Percentiles rank a stretch among this genome's conserved stretches.
phyloP scores from a whole-genome alignment of 1,140 invertebrate species.

The Drosophila repleta region DNA sequence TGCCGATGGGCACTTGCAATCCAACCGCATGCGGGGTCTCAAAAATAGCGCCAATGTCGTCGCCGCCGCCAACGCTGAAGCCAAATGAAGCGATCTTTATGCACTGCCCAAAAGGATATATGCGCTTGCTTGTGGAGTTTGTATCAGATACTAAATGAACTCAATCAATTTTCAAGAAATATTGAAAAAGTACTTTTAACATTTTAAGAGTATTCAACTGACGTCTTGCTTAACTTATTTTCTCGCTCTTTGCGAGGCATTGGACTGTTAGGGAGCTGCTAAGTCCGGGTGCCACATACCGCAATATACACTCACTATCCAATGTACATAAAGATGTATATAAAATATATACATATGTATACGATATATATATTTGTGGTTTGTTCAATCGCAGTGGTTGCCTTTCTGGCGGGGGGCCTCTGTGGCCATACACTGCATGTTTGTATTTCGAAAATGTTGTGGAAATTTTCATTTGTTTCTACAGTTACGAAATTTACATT shows the following conservation, averaged over 20 bases:
- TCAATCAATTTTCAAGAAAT: no score
- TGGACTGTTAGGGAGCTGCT: conserved; percentile 33
- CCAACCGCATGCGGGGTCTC: conserved; percentile 34
- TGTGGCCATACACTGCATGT: conserved; percentile 4
- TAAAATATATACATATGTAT: background rate
- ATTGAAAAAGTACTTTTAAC: background rate
- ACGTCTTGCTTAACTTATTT: background rate
- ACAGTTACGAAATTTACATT: conserved; percentile 48
- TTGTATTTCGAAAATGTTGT: conserved; percentile 28
- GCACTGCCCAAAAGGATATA: conserved; percentile 5
- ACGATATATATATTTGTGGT: conserved; percentile 22
- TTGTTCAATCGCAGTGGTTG: conserved; percentile 28
- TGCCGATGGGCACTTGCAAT: conserved; percentile 32
- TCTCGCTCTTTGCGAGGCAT: conserved; percentile 15
- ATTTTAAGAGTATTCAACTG: conserved; percentile 8
- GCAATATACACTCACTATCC: background rate
- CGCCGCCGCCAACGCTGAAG: conserved; percentile 27
- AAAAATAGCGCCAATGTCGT: conserved; percentile 56
- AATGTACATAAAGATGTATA: background rate
- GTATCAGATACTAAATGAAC: background rate
- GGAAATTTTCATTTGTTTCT: conserved; percentile 49
- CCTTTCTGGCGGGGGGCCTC: conserved; percentile 25
- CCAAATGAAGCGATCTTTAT: conserved; percentile 37
- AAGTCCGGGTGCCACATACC: conserved; percentile 12
- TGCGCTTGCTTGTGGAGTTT: background rate